Base-by-base conservation (phyloP, 2,797 vertebrate genomes). In the Coregonus sp. region DNA sequence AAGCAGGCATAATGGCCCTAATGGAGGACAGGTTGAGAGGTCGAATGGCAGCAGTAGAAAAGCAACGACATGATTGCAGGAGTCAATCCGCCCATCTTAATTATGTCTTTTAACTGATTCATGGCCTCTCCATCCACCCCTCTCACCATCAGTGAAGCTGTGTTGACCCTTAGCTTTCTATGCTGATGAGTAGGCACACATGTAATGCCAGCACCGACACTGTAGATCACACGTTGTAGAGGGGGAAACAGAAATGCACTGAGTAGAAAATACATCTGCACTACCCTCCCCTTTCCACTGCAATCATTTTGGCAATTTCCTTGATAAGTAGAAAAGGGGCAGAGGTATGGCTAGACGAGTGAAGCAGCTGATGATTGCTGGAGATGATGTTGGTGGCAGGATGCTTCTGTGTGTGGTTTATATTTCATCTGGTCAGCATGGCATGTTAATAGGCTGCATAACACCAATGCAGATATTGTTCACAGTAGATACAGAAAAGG, bases 361-460 rank as follows among this genome's bases (percentile, higher is more conserved):
- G 47, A 72, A 75, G 76, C 77, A 70, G 67, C 79, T 59, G 47
- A 73, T 81, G 82, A 84, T 84, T 80, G 74, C 77, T 81, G 81
- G 80, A 83, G 77, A 83, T 82, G 77, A 83, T 72, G 79, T 47
- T 74, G 75, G 68, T 75, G 70, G 74, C 77, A 78, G 77, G 66
- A 81, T 61, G 72, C 74, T 81, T 86, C 85, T 89, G 40, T 81
- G 68, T 25, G 70, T 79, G 59, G 72, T 77, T 56, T 33, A 1
- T 76, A 75, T 85, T 86, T 76, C 70, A 83, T 80, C 77, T 75
- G 77, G 83, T 81, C 85, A 82, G 81, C 78, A 73, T 52, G 74
- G 72, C 47, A 50, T 71, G 76, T 70, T 80, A 74, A 82, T 66
- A 14, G 63, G 29, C 11, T 14, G 25, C 11, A 33, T 29, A 12